Evolutionary conservation across 1,140 invertebrate genomes (phyloP).

Genomic region (Brachionus sp.): DNA sequence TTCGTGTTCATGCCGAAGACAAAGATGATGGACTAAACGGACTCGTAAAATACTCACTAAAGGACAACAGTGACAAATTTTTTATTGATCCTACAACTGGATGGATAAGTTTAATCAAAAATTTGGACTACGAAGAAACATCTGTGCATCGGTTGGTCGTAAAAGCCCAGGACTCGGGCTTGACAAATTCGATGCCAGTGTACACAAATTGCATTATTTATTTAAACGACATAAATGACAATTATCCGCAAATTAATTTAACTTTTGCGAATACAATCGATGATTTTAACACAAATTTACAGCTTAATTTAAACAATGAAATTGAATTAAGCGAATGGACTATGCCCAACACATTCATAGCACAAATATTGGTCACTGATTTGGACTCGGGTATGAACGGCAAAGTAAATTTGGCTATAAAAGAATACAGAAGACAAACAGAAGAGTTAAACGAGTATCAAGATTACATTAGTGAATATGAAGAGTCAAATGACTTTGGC

Average conservation of each 20-base stretch:
- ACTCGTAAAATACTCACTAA: not conserved
- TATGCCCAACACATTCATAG: slow-evolving; percentile 40
- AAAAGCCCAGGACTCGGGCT: slow-evolving; percentile 27
- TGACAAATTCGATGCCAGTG: slow-evolving; percentile 43
- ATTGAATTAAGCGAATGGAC: slow-evolving; percentile 41
- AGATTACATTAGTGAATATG: not conserved
- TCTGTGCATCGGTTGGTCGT: slow-evolving; percentile 12
- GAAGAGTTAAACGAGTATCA: not conserved
- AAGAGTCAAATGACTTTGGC: slow-evolving; percentile 32
- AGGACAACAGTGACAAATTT: slow-evolving; percentile 14
- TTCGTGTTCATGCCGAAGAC: slow-evolving; percentile 25
- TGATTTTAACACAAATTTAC: slow-evolving; percentile 21
- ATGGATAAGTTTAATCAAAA: not conserved
- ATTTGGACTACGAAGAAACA: slow-evolving; percentile 4
- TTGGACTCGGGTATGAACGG: slow-evolving; percentile 8
- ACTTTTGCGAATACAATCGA: slow-evolving; percentile 10
- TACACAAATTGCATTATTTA: slow-evolving; percentile 38
- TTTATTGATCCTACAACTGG: not conserved
- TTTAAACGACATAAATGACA: slow-evolving; percentile 41
- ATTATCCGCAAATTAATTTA: slow-evolving; percentile 2
- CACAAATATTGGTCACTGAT: slow-evolving; percentile 30
- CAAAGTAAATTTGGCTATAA: slow-evolving; percentile 20
- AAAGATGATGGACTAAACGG: slow-evolving; percentile 37
- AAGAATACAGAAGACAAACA: slow-evolving; percentile 11
- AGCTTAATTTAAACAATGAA: slow-evolving; percentile 10